Evolutionary conservation across 2,113 vertebrate genomes (phyloP).

Genomic region (Tachycineta bicolor): DNA sequence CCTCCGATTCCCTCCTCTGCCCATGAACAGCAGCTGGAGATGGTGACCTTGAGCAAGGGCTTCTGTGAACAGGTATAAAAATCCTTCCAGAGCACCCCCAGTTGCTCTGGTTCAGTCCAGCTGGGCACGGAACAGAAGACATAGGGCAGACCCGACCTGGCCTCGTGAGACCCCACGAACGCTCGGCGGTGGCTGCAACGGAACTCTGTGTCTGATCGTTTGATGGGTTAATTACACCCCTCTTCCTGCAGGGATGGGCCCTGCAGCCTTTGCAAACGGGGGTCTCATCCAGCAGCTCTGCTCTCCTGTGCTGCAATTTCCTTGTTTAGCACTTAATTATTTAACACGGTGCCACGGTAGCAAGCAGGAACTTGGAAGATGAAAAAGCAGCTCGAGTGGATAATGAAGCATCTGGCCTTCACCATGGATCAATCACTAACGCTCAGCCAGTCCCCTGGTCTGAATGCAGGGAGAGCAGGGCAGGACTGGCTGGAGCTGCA

Average conservation of each 20-base stretch:
- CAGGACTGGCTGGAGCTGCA: not conserved
- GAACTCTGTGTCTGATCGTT: not conserved
- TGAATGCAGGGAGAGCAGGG: not conserved
- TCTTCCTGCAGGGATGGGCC: not conserved
- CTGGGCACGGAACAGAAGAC: rapidly evolving
- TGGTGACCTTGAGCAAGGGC: constrained; percentile 46
- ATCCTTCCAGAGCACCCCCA: not conserved
- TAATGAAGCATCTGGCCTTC: constrained; percentile 39
- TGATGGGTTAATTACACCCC: constrained; percentile 45
- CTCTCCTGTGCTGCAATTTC: not conserved
- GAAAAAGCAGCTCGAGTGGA: not conserved
- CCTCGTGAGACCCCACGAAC: not conserved
- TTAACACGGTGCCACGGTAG: not conserved
- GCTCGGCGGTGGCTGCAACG: not conserved
- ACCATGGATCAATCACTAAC: not conserved
- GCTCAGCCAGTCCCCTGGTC: not conserved
- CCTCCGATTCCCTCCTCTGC: not conserved
- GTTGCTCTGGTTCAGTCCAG: not conserved
- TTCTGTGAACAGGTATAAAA: not conserved
- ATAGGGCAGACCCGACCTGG: not conserved
- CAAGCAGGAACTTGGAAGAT: not conserved
- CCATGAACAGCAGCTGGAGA: constrained; percentile 11
- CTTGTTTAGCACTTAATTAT: constrained; percentile 1
- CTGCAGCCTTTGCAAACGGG: not conserved
- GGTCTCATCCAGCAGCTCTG: not conserved